Evolutionary conservation across 2,797 vertebrate species (phyloP).

Genomic region (Aplochiton taeniatus): DNA sequence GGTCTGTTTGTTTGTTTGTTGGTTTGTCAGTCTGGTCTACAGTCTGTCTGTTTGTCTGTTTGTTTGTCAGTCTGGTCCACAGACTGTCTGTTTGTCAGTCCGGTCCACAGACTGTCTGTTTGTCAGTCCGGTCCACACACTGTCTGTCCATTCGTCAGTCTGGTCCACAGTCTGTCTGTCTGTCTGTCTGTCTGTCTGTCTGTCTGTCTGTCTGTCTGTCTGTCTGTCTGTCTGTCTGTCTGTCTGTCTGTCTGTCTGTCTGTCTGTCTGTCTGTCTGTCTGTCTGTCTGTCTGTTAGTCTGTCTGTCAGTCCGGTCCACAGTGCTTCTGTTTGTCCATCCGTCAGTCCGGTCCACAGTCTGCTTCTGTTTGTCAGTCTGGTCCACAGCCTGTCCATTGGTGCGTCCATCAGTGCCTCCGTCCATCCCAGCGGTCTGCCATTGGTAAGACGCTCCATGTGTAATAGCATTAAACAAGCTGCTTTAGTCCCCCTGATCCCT

Average conservation of each 20-base stretch:
- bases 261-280: background rate
- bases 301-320: too few species aligned
- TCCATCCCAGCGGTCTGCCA: conserved; percentile 36
- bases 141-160: too few species aligned
- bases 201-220: background rate
- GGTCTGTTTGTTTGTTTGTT: too few species aligned
- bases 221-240: background rate
- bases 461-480: conserved; percentile 68
- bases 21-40: too few species aligned
- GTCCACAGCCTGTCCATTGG: too few species aligned
- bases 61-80: too few species aligned
- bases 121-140: too few species aligned
- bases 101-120: too few species aligned
- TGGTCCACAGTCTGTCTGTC: conserved; percentile 45
- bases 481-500: conserved; percentile 65
- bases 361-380: too few species aligned
- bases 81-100: too few species aligned
- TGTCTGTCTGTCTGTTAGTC: conserved; percentile 16
- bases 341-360: conserved; percentile 36
- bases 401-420: too few species aligned
- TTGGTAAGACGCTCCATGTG: conserved; percentile 56
- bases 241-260: background rate
- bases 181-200: conserved; percentile 46
- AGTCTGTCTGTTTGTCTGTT: too few species aligned
- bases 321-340: background rate